phyloP scores from a whole-genome alignment of 2,888 invertebrate species.

The Pyralis farinalis region DNA sequence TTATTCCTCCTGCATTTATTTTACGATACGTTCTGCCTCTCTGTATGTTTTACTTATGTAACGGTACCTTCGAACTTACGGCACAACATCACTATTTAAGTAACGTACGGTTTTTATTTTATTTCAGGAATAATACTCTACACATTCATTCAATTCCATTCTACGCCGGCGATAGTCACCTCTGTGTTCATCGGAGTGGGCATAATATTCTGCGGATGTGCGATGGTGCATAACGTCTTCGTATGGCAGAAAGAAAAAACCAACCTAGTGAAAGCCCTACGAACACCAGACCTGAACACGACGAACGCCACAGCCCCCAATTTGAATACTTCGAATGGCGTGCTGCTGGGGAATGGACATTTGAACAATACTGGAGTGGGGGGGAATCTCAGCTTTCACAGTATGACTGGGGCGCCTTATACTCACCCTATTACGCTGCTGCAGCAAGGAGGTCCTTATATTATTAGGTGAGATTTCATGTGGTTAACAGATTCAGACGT shows the following conservation, averaged over 20 bases:
- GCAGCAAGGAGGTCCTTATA: conserved; percentile 80
- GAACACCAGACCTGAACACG: conserved; percentile 52
- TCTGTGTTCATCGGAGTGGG: conserved; percentile 94
- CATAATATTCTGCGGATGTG: conserved; percentile 94
- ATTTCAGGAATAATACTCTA: conserved; percentile 92
- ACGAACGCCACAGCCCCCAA: conserved; percentile 37
- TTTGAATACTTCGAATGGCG: conserved; percentile 60
- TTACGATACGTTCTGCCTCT: no score
- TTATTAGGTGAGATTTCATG: conserved; percentile 76
- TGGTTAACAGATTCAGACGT: no score
- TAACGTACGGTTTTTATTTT: no score
- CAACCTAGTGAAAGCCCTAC: conserved; percentile 86
- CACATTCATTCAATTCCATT: conserved; percentile 95
- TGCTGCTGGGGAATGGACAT: conserved; percentile 61
- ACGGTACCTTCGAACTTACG: no score
- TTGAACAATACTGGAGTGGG: conserved; percentile 59
- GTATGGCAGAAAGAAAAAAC: conserved; percentile 96
- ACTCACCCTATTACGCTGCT: conserved; percentile 68
- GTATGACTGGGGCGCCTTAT: conserved; percentile 57
- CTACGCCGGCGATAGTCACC: conserved; percentile 94
- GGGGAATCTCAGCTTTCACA: conserved; percentile 66
- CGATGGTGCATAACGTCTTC: conserved; percentile 96
- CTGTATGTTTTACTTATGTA: no score
- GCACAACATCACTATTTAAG: no score
- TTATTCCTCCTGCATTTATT: no score